Base-by-base conservation (phyloP, 2,113 vertebrate genomes). In the Petroica traversi region DNA sequence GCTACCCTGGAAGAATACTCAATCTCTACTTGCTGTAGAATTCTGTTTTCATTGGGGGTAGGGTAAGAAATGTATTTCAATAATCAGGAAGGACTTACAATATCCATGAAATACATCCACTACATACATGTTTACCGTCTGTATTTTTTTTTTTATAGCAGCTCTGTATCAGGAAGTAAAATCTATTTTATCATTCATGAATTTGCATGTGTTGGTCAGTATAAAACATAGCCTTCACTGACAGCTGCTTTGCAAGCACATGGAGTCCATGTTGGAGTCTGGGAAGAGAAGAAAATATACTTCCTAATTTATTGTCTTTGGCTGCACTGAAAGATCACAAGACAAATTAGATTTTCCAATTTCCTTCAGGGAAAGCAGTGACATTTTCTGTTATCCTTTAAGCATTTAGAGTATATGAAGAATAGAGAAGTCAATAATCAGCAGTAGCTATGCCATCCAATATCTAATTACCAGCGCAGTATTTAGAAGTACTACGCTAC, bases 271-370 rank as follows among this genome's bases (percentile, higher is more conserved):
- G 5, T 5, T 8, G 3, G 45, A 74, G 52, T 40, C 58, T 49
- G 43, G 22, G 38, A 90, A 63, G 48, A 72, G 31, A 1, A 84
- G 66, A 58, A 81, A 92, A 77, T 74, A 59, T 23, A 89, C 58
- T 92, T 54, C 46, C n/a, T 91, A 69, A 58, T 92, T 93, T 89
- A 88, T 76, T 95, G 57, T 40, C 81, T 86, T 93, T 51, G 79
- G 67, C 67, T 48, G 68, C 64, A 83, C 36, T 52, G 82, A 68
- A 64, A 95, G 72, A 84, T 46, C 0, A 0, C 61, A 67, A 84
- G 46, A 94, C 52, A 95, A 89, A 97, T 97, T 84, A 88, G 61
- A 91, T 95, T 97, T 96, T 92, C 36, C 57, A 89, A 55, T 90
- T 96, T 81, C 84, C 88, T 93, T 94, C 79, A 93, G 88, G 73